Base-by-base conservation (phyloP, 2,113 vertebrate genomes). In the Mionectes macconnelli region DNA sequence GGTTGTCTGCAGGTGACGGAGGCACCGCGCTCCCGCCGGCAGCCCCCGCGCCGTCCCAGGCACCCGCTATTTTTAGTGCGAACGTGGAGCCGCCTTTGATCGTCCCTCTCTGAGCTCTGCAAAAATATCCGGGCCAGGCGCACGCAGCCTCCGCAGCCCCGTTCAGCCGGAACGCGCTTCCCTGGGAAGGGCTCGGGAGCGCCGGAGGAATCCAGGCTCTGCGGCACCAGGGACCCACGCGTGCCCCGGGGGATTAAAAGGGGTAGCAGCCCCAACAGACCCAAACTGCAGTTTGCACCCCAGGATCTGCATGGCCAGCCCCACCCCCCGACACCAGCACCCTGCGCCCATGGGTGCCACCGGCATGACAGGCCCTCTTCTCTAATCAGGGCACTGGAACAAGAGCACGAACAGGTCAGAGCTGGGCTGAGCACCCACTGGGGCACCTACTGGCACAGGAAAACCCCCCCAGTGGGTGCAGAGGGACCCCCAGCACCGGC, bases 341-440 rank as follows among this genome's bases (percentile, higher is more conserved):
- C 33, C 50, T 4, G 28, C 45, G 3, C 30, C 93, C 55, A 5
- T 9, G 69, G 68, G 37, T 18, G 47, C 76, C 0, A 0, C 24
- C 13, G 31, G 56, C 30, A n/a, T 28, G 8, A 8, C 0, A 0
- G 23, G 28, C 40, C 62, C 33, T 5, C 0, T 45, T 66, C 27
- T 28, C 39, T 33, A 16, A 35, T 5, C 0, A 0, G 13, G 31
- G 7, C 6, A 2, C 33, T 55, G 72, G 39, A 39, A 14, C 2
- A 1, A 49, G 68, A 80, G 37, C 37, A 15, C 19, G 27, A 39
- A 42, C 0, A 3, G 50, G 21, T 39, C 72, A 33, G 72, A 87
- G 53, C 47, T 11, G 1, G 47, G 50, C 87, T 31, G 44, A 73
- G 79, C 30, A 1, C 57, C 63, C 21, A 0, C 31, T 21, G 13